Evolutionary conservation across 2,888 invertebrate species (phyloP).

Genomic region (Trissoscelio sp.): DNA sequence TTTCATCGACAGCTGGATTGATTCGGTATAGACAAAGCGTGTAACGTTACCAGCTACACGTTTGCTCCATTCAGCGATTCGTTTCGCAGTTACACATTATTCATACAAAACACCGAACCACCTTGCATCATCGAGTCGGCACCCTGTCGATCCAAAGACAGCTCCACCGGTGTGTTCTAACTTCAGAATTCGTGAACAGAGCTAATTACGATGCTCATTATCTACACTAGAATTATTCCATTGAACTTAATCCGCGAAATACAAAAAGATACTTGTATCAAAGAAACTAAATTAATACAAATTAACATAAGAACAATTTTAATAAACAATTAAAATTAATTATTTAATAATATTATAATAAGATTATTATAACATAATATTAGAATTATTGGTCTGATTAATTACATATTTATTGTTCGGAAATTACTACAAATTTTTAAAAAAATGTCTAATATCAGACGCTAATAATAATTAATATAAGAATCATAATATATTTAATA

Average conservation of each 20-base stretch:
- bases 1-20: slow-evolving; percentile 55
- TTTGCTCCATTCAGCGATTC: slow-evolving; percentile 55
- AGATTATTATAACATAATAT: too few species aligned
- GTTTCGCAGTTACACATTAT: slow-evolving; percentile 53
- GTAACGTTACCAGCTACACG: slow-evolving; percentile 55
- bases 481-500: too few species aligned
- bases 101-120: slow-evolving; percentile 38
- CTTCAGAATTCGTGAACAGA: slow-evolving; percentile 7
- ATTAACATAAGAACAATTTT: too few species aligned
- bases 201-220: slow-evolving; percentile 25
- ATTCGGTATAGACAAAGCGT: slow-evolving; percentile 50
- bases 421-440: too few species aligned
- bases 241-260: too few species aligned
- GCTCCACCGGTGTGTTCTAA: neutral
- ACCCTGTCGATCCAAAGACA: slow-evolving; percentile 40
- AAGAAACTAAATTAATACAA: too few species aligned
- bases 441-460: too few species aligned
- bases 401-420: too few species aligned
- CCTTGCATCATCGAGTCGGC: slow-evolving; percentile 31
- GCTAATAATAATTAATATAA: too few species aligned
- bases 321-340: too few species aligned
- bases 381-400: too few species aligned
- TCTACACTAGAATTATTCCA: neutral
- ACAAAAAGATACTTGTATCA: neutral
- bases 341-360: too few species aligned